Conservation (phyloP, 2,113 vertebrate genomes). For the Perognathus longimembris region DNA sequence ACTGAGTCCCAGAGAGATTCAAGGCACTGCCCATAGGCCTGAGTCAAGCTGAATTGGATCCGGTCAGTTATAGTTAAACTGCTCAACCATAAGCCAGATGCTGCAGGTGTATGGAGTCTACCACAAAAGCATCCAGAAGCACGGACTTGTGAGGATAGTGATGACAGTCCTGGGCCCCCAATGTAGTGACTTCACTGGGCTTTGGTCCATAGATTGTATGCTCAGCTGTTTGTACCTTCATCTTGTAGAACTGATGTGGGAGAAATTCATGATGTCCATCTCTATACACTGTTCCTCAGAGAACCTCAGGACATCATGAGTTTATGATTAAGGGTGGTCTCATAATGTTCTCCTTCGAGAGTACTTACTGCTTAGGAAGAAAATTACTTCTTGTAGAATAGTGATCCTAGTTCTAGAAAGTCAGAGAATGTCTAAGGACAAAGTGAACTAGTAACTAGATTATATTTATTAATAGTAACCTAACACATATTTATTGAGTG, state of each 20-base stretch:
- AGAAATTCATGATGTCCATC: background rate
- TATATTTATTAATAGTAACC: background rate
- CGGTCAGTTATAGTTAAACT: background rate
- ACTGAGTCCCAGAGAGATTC: background rate
- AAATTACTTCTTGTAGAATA: background rate
- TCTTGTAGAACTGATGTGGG: background rate
- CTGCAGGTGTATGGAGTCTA: slow-evolving; percentile 48
- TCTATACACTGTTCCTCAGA: background rate
- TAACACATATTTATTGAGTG: background rate
- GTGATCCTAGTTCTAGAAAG: slow-evolving; percentile 17
- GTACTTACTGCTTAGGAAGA: background rate
- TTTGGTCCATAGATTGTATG: slow-evolving; percentile 34
- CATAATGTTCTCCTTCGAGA: background rate
- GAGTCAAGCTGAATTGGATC: background rate
- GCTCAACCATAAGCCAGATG: background rate
- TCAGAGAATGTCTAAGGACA: background rate
- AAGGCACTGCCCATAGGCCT: background rate
- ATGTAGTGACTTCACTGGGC: slow-evolving; percentile 66
- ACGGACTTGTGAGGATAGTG: slow-evolving; percentile 56
- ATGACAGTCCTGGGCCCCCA: slow-evolving; percentile 59
- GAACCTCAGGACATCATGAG: background rate
- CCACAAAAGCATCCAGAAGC: slow-evolving; percentile 12
- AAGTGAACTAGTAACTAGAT: background rate
- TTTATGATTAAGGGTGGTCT: slow-evolving; percentile 29
- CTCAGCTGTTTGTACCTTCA: slow-evolving; percentile 50